phyloP scores from a whole-genome alignment of 2,113 vertebrate species.

The Perognathus longimembris region DNA sequence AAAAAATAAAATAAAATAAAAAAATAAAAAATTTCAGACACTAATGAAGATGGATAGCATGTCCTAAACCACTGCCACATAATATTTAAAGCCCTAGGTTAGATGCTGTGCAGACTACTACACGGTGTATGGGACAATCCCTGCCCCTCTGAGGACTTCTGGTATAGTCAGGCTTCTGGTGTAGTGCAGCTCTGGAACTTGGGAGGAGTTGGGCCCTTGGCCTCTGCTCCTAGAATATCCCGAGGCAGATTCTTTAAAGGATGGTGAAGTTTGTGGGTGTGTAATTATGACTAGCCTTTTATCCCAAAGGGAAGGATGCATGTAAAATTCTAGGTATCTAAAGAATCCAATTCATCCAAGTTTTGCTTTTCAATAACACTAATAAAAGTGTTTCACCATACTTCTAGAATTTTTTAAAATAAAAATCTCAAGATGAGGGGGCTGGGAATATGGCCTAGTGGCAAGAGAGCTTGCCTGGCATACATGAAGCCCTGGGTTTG shows the following conservation, averaged over 20 bases:
- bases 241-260: neutral
- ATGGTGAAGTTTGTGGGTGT: neutral
- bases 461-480: too few relatives aligned
- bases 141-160: neutral
- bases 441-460: too few relatives aligned
- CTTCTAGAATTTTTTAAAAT: neutral
- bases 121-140: neutral
- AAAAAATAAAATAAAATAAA: too few relatives aligned
- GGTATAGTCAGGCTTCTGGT: neutral
- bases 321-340: neutral
- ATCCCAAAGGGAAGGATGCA: neutral
- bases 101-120: neutral
- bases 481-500: too few relatives aligned
- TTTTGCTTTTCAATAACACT: slow-evolving; percentile 43
- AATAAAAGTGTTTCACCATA: neutral
- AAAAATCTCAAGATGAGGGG: neutral
- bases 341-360: neutral
- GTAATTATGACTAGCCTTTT: slow-evolving; percentile 15
- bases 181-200: neutral
- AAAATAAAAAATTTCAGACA: too few relatives aligned
- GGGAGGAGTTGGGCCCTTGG: neutral
- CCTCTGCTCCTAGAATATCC: neutral
- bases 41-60: fast-evolving
- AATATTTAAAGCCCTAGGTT: neutral
- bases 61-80: neutral